phyloP scores from a whole-genome alignment of 1,140 invertebrate genomes.

The Myzus persicae region DNA sequence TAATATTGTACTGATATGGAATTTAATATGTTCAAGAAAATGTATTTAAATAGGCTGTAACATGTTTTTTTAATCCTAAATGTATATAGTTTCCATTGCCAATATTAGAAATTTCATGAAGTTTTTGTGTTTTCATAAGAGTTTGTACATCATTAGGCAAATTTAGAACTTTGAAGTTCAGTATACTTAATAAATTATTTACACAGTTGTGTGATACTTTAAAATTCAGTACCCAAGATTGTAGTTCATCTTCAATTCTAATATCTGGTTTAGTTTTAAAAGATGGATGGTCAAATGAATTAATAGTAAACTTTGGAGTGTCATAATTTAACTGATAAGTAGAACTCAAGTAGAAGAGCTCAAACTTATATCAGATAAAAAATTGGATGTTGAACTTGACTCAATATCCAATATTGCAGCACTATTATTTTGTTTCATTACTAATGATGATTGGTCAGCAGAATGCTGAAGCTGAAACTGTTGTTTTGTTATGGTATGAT shows the following conservation, averaged over 20 bases:
- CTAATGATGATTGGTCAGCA: too few species aligned
- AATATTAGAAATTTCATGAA: slow-evolving; percentile 68
- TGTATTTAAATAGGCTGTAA: neutral
- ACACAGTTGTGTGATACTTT: neutral
- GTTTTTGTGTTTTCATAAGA: neutral
- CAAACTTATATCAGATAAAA: too few species aligned
- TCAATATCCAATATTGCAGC: too few species aligned
- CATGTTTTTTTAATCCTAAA: slow-evolving; percentile 21
- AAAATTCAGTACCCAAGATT: neutral
- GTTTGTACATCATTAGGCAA: neutral
- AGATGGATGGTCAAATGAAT: too few species aligned
- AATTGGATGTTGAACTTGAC: too few species aligned
- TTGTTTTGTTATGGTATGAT: too few species aligned
- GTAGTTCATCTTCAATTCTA: neutral
- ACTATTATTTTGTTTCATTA: too few species aligned
- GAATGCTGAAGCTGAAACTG: too few species aligned
- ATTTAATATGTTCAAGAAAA: neutral
- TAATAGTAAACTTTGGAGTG: too few species aligned
- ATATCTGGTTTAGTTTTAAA: neutral
- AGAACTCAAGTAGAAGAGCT: too few species aligned
- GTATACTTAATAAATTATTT: neutral
- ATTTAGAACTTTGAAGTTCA: neutral
- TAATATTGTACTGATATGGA: slow-evolving; percentile 67
- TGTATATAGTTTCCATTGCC: neutral
- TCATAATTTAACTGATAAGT: too few species aligned